These are phyloP conservation scores for Gadopsis marmoratus DNA, from an alignment of 2,797 vertebrate genomes.

Conservation along the genomic window DNA sequence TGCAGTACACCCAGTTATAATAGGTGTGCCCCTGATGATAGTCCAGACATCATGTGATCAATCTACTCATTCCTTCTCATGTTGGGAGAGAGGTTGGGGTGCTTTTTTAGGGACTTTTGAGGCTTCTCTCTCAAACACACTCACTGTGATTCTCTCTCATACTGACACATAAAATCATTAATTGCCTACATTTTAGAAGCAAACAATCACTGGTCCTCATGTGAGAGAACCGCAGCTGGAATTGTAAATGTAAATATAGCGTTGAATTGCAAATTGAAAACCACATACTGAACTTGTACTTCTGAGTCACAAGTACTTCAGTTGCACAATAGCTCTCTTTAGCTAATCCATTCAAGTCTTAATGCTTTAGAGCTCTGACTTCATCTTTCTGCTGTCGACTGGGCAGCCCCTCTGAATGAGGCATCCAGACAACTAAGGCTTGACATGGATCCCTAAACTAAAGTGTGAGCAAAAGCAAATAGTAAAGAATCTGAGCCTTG, in stretches of 20 bases:
- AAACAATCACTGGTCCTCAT: slow-evolving; percentile 45
- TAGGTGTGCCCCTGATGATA: slow-evolving; percentile 84
- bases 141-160: slow-evolving; percentile 65
- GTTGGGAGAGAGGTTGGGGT: slow-evolving; percentile 78
- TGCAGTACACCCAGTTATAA: slow-evolving; percentile 91
- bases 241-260: slow-evolving; percentile 40
- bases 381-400: slow-evolving; percentile 69
- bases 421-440: slow-evolving; percentile 78
- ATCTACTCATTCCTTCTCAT: slow-evolving; percentile 82
- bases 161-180: slow-evolving; percentile 32
- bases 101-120: slow-evolving; percentile 65
- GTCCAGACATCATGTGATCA: slow-evolving; percentile 81
- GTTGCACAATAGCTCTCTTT: slow-evolving; percentile 79
- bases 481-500: slow-evolving; percentile 70
- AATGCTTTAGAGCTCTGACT: slow-evolving; percentile 77
- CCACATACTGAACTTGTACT: slow-evolving; percentile 71
- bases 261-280: slow-evolving; percentile 50
- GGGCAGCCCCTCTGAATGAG: slow-evolving; percentile 75
- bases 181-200: slow-evolving; percentile 25
- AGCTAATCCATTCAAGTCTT: slow-evolving; percentile 84
- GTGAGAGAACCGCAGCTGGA: slow-evolving; percentile 65
- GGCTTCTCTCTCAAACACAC: slow-evolving; percentile 55
- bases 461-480: slow-evolving; percentile 85
- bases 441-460: slow-evolving; percentile 89
- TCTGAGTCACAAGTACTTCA: slow-evolving; percentile 71